Evolutionary conservation across 2,113 vertebrate species (phyloP).

Genomic region (Cyprinodon tularosa): DNA sequence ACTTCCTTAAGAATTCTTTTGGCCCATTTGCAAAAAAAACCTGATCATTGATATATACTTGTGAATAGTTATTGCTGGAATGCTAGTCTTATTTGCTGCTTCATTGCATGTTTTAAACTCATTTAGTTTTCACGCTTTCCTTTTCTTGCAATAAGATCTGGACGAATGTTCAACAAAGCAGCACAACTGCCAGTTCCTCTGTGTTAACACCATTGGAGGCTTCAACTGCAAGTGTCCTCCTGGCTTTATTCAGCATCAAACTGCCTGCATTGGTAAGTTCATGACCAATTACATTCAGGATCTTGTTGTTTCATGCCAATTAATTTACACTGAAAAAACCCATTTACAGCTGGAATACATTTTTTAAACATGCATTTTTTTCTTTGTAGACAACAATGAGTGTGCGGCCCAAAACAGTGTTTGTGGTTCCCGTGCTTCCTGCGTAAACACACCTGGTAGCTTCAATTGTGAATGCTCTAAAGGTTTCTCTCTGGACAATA

Average conservation of each 20-base stretch:
- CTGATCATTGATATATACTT: neutral
- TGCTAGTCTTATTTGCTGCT: neutral
- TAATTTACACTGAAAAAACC: neutral
- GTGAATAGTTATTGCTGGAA: neutral
- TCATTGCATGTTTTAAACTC: neutral
- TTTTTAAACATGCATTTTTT: neutral
- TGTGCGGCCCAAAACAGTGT: conserved; percentile 80
- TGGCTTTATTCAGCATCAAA: conserved; percentile 92
- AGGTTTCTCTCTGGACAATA: conserved; percentile 87
- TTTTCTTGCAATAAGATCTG: conserved; percentile 79
- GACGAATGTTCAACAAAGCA: conserved; percentile 94
- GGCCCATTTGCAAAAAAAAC: too few species aligned
- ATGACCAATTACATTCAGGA: neutral
- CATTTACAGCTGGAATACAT: neutral
- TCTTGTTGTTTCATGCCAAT: neutral
- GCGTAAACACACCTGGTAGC: conserved; percentile 89
- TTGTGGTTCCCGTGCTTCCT: conserved; percentile 85
- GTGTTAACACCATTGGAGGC: conserved; percentile 89
- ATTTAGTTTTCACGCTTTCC: neutral
- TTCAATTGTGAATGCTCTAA: conserved; percentile 92
- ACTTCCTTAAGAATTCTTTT: neutral
- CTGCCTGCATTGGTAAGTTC: conserved; percentile 89
- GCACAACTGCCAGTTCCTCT: conserved; percentile 97
- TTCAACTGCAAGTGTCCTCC: conserved; percentile 93
- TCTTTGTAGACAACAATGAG: conserved; percentile 88